Evolutionary conservation across 2,113 vertebrate genomes (phyloP).

Genomic region (Neogobius melanostomus): DNA sequence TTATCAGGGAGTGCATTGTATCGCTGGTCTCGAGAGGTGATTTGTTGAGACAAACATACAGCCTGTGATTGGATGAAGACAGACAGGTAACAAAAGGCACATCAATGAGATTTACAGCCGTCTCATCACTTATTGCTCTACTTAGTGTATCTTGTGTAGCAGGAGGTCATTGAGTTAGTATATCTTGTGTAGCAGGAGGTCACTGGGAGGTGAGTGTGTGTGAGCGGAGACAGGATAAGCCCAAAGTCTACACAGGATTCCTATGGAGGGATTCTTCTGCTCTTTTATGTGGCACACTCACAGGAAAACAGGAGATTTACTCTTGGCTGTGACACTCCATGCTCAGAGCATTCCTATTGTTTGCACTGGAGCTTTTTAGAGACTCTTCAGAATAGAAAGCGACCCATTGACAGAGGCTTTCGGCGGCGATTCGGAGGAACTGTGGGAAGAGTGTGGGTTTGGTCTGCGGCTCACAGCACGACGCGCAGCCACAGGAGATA

Average conservation of each 20-base stretch:
- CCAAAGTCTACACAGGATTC: conserved; percentile 37
- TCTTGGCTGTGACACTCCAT: conserved; percentile 39
- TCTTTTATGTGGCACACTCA: conserved; percentile 50
- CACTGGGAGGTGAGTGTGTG: conserved; percentile 43
- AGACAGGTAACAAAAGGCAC: no score
- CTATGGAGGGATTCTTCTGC: conserved; percentile 22
- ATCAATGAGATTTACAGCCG: no score
- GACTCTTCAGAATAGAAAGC: conserved; percentile 57
- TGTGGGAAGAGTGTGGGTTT: conserved; percentile 34
- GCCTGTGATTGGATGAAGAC: no score
- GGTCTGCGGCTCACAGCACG: conserved; percentile 20
- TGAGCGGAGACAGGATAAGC: conserved; percentile 40
- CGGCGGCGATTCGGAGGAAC: conserved; percentile 36
- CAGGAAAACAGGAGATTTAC: conserved; percentile 31
- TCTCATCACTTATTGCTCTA: no score
- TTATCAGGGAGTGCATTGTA: no score
- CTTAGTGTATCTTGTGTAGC: not conserved
- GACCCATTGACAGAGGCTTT: conserved; percentile 24
- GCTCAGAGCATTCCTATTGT: conserved; percentile 37
- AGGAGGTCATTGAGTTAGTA: conserved; percentile 31
- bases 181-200: conserved; percentile 29
- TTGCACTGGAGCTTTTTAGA: conserved; percentile 50
- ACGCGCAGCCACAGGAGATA: conserved; percentile 48
- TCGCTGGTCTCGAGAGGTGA: no score
- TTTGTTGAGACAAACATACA: no score